These are phyloP conservation scores for Bradypodion pumilum DNA, from an alignment of 2,797 vertebrate species.

Conservation along the genomic window DNA sequence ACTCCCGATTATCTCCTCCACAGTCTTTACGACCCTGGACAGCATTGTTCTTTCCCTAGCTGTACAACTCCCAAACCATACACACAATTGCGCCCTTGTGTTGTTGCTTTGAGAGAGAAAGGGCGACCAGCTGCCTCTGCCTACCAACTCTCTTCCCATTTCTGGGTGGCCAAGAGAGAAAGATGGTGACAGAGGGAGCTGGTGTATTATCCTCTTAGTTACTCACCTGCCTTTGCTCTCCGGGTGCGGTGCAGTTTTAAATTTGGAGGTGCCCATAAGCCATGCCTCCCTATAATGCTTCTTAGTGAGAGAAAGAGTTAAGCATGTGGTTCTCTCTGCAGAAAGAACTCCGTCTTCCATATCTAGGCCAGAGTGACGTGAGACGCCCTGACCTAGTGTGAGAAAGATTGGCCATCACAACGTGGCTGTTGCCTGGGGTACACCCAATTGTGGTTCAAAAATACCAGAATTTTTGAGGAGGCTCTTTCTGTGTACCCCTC, in stretches of 20 bases:
- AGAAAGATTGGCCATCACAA: no score
- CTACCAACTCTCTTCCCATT: background rate
- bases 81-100: no score
- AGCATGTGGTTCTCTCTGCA: background rate
- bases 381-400: no score
- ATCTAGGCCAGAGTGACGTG: no score
- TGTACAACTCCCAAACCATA: no score
- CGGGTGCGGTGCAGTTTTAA: background rate
- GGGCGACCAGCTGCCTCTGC: background rate
- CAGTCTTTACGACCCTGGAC: no score
- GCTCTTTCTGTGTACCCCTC: no score
- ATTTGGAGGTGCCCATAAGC: background rate
- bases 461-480: no score
- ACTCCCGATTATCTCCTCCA: no score
- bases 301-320: background rate
- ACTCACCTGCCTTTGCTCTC: background rate
- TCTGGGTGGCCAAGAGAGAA: background rate
- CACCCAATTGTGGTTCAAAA: no score
- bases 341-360: background rate
- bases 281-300: background rate
- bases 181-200: background rate
- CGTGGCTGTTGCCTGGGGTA: no score
- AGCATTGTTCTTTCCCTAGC: no score
- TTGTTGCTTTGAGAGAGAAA: background rate
- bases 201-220: background rate